Percentiles rank a stretch among this genome's conserved stretches.
Evolutionary conservation across 2,113 vertebrate species (phyloP).

Genomic region (Catharus bicknelli): DNA sequence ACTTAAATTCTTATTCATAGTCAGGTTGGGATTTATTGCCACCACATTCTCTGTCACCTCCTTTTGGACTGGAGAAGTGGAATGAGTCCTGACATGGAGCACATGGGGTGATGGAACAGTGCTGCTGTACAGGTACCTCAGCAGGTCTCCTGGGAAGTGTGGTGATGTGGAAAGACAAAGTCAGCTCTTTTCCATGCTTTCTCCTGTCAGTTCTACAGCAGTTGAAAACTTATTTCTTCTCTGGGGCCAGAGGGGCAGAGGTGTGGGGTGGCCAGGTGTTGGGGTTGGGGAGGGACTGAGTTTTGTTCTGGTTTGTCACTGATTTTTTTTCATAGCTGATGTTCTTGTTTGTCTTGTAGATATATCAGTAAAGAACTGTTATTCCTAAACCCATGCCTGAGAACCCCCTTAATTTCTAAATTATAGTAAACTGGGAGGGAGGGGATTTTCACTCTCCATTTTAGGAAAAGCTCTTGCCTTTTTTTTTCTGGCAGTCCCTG

Average conservation of each 20-base stretch:
- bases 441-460: too few relatives aligned
- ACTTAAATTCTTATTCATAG: background rate
- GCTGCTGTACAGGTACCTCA: background rate
- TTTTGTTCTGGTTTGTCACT: too few relatives aligned
- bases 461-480: too few relatives aligned
- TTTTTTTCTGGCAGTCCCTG: too few relatives aligned
- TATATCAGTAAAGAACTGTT: too few relatives aligned
- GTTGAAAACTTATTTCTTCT: background rate
- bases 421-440: too few relatives aligned
- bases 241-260: accelerated
- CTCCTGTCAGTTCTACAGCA: background rate
- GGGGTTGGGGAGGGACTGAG: too few relatives aligned
- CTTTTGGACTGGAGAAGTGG: background rate
- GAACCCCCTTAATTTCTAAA: too few relatives aligned
- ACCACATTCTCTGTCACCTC: background rate
- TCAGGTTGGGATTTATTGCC: background rate
- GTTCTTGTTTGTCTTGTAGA: too few relatives aligned
- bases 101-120: background rate
- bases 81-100: background rate
- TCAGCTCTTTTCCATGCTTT: background rate
- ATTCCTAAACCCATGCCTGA: too few relatives aligned
- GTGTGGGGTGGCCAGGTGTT: accelerated
- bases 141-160: background rate
- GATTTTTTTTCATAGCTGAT: too few relatives aligned
- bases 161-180: background rate